phyloP scores from a whole-genome alignment of 2,888 invertebrate species.

The Heliconius ismenius region DNA sequence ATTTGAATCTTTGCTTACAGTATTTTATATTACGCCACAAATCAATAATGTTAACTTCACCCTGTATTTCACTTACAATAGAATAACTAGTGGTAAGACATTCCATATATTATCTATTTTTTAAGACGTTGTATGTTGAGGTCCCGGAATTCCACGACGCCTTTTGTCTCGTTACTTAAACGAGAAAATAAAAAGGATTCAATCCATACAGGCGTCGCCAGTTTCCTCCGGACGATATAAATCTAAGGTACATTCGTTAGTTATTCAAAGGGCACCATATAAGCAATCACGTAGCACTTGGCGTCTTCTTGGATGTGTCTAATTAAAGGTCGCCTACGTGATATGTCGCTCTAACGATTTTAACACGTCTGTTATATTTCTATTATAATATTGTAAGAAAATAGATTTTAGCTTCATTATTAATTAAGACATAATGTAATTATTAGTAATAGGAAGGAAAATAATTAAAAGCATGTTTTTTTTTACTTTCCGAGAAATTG shows the following conservation, averaged over 20 bases:
- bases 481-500: too few species aligned
- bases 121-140: background rate
- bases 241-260: background rate
- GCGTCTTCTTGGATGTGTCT: slow-evolving; percentile 7
- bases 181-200: background rate
- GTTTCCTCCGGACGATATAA: background rate
- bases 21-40: too few species aligned
- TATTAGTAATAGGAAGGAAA: too few species aligned
- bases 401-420: background rate
- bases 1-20: too few species aligned
- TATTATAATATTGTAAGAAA: background rate
- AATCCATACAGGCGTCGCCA: background rate
- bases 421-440: too few species aligned
- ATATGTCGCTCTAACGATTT: slow-evolving; percentile 1
- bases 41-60: background rate
- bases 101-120: background rate
- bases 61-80: background rate
- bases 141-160: background rate
- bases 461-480: too few species aligned
- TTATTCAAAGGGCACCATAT: background rate
- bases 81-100: background rate
- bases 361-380: slow-evolving; percentile 8
- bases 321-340: slow-evolving; percentile 17
- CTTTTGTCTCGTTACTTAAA: background rate
- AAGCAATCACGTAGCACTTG: slow-evolving; percentile 8